These are phyloP conservation scores for Alcedo atthis DNA, from an alignment of 2,797 vertebrate species.

Conservation along the genomic window DNA sequence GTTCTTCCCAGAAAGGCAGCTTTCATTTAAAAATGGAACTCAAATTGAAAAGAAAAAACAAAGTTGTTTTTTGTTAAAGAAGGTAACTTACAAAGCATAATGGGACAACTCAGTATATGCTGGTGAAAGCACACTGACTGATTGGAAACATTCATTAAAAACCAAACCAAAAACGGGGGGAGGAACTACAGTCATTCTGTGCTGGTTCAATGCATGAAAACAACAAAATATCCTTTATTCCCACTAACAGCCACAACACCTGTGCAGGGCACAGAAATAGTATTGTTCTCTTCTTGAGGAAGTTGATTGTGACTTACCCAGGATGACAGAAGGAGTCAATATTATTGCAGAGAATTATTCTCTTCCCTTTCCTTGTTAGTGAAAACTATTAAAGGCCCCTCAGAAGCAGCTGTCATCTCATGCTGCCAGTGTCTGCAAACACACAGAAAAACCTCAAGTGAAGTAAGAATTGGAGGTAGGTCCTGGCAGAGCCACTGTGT, in stretches of 20 bases:
- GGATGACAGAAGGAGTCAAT: neutral
- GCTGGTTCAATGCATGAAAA: neutral
- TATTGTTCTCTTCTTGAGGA: conserved; percentile 45
- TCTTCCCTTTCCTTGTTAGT: conserved; percentile 19
- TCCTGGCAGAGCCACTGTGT: neutral
- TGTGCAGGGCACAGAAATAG: conserved; percentile 22
- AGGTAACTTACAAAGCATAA: neutral
- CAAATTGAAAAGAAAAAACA: too few species aligned
- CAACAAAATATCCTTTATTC: conserved; percentile 41
- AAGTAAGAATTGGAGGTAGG: neutral
- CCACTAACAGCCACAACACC: conserved; percentile 8
- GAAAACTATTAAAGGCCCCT: neutral
- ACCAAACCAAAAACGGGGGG: too few species aligned
- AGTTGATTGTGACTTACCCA: neutral
- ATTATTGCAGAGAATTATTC: conserved; percentile 36
- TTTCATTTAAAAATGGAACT: neutral
- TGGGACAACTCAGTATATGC: neutral
- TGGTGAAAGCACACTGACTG: neutral
- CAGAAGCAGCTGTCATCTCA: neutral
- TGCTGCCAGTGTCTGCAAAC: neutral
- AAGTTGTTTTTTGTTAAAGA: neutral
- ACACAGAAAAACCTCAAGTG: neutral
- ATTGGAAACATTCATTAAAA: neutral
- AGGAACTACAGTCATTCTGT: neutral
- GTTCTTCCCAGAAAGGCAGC: neutral